These are phyloP conservation scores for Lepilemur septentrionalis DNA, from an alignment of 2,797 vertebrate species.

Conservation along the genomic window DNA sequence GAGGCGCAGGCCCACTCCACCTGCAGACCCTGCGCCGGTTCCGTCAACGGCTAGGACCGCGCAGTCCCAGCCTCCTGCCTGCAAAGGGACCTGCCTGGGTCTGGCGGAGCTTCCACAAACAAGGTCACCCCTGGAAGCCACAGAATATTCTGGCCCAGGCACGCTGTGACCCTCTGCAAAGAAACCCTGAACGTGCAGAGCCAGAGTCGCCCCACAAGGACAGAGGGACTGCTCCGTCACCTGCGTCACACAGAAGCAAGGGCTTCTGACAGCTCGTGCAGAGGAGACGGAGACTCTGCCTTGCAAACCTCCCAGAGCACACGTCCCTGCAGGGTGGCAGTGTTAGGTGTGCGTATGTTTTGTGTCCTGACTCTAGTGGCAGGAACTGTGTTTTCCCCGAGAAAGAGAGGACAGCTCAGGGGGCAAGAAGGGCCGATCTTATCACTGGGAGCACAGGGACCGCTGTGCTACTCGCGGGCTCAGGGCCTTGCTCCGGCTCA, in stretches of 20 bases:
- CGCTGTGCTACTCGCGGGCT: accelerated
- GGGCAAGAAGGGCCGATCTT: not conserved
- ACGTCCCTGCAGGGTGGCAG: not conserved
- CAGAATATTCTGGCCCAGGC: not conserved
- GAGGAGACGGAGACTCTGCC: not conserved
- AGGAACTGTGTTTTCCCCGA: not conserved
- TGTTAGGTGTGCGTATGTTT: not conserved
- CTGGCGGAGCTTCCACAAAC: not conserved
- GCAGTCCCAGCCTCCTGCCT: accelerated
- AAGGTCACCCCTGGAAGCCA: not conserved
- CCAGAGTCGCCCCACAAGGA: not conserved
- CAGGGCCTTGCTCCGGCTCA: not conserved
- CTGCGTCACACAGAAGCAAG: not conserved
- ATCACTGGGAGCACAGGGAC: not conserved
- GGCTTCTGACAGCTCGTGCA: not conserved
- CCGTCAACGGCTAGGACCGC: accelerated
- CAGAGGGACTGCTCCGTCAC: no score
- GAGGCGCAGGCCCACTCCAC: not conserved
- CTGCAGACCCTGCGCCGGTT: not conserved
- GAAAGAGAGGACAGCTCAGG: not conserved
- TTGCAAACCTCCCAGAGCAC: not conserved
- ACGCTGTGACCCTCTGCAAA: not conserved
- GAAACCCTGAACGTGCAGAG: not conserved
- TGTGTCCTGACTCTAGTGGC: not conserved
- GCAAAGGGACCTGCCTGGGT: not conserved